Evolutionary conservation across 2,113 vertebrate species (phyloP), one percentile per base, ranked within the genome.

Genomic region (Bos javanicus): DNA sequence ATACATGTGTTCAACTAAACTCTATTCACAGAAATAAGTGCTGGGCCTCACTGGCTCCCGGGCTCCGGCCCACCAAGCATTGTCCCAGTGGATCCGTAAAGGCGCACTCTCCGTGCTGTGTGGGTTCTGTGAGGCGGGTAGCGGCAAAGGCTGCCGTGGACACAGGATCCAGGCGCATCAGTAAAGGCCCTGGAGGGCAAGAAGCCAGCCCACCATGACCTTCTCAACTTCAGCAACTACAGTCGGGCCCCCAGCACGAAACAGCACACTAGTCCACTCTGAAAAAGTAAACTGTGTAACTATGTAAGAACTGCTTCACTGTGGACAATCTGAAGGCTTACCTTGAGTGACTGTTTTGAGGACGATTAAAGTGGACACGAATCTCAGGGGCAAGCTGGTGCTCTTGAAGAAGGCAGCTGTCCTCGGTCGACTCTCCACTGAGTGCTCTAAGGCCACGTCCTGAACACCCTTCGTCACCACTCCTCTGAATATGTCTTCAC

Each of bases 301-400:
- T 71, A 76, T 36, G 46, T 52, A 87, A 94, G 7, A 96, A 93
- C 28, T 87, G 60, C 43, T 78, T 94, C 64, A 85, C 39, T 57
- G 71, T 25, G 23, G 23, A 76, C 39, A 43, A 15, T 26, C 28
- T 85, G 28, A 96, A 86, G 88, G 83, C 98, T 97, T 98, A 99
- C 99, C 99, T 99, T 99, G 99, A 93, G 99, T 99, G 95, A 99
- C 97, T 87, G 99, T 99, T 98, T 98, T 99, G 54, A 99, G 99
- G 97, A 99, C 97, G 98, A 99, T 99, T 97, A 99, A 98, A 83
- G 98, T 99, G 92, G 99, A 99, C 88, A 99, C 97, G 95, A 99
- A 98, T 89, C 99, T 98, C 90, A 99, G 96, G 90, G 99, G 99
- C 90, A 99, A 98, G 97, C 64, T 99, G 87, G 99, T 98, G 93